phyloP scores from a whole-genome alignment of 2,888 invertebrate species.

The Corythucha ciliata region DNA sequence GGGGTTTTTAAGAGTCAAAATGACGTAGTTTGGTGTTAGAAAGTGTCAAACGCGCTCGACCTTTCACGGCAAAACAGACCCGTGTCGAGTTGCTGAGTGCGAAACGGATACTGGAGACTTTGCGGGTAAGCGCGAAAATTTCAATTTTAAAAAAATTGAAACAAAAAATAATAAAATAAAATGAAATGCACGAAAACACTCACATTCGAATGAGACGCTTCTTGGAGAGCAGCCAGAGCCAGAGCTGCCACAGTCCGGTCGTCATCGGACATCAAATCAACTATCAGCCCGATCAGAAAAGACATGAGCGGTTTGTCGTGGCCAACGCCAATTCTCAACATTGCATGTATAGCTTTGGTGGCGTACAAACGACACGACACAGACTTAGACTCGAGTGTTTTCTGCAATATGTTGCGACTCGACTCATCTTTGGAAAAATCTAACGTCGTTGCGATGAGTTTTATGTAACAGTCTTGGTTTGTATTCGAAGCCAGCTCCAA shows the following conservation, averaged over 20 bases:
- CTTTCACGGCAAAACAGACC: no score
- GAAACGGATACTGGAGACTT: no score
- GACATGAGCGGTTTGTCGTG: constrained; percentile 48
- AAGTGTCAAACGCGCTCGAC: no score
- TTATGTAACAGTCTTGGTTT: constrained; percentile 85
- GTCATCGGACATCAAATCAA: constrained; percentile 74
- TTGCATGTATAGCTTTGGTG: constrained; percentile 79
- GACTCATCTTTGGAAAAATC: constrained; percentile 72
- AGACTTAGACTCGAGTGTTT: constrained; percentile 45
- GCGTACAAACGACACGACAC: constrained; percentile 67
- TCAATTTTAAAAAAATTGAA: no score
- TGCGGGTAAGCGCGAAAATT: no score
- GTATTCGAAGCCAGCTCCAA: constrained; percentile 70
- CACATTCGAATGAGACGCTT: constrained; percentile 83
- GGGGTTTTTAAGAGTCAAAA: no score
- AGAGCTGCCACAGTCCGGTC: constrained; percentile 69
- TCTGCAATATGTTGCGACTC: constrained; percentile 47
- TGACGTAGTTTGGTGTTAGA: no score
- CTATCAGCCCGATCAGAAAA: constrained; percentile 80
- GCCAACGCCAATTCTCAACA: constrained; percentile 65
- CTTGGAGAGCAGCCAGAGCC: constrained; percentile 75
- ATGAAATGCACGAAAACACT: constrained; percentile 37
- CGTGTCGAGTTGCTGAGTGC: no score
- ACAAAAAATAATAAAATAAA: no score
- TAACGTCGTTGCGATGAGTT: constrained; percentile 82